Conservation (phyloP, 2,888 invertebrate genomes). For the Apamea monoglypha region DNA sequence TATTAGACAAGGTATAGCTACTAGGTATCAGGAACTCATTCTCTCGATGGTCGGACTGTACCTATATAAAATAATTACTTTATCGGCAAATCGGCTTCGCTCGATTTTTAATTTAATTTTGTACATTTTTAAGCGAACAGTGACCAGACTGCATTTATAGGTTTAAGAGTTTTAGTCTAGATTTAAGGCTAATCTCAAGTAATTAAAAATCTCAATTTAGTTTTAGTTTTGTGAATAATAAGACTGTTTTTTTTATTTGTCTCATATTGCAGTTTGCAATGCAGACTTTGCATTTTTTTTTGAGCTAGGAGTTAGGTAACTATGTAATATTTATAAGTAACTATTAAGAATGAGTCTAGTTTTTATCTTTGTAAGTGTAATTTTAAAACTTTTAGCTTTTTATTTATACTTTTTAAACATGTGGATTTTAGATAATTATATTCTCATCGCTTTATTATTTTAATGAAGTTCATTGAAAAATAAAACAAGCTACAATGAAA, state of each 20-base stretch:
- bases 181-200: slow-evolving; percentile 46
- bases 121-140: slow-evolving; percentile 80
- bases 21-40: not conserved
- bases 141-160: slow-evolving; percentile 89
- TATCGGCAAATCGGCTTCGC: slow-evolving; percentile 39
- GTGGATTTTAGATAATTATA: slow-evolving; percentile 3
- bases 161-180: slow-evolving; percentile 56
- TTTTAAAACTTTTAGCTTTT: slow-evolving; percentile 13
- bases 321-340: slow-evolving; percentile 27
- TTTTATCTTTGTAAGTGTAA: slow-evolving; percentile 26
- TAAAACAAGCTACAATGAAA: not conserved
- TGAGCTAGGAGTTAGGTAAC: slow-evolving; percentile 20
- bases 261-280: slow-evolving; percentile 13
- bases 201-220: slow-evolving; percentile 58
- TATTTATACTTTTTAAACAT: slow-evolving; percentile 16
- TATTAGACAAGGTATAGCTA: no score
- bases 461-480: not conserved
- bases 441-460: not conserved
- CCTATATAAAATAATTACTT: slow-evolving; percentile 32
- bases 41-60: not conserved
- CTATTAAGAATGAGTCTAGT: slow-evolving; percentile 21
- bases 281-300: slow-evolving; percentile 15
- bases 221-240: slow-evolving; percentile 55
- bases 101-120: slow-evolving; percentile 64
- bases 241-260: slow-evolving; percentile 58